phyloP scores from a whole-genome alignment of 2,797 vertebrate species.

The Lutra lutra region DNA sequence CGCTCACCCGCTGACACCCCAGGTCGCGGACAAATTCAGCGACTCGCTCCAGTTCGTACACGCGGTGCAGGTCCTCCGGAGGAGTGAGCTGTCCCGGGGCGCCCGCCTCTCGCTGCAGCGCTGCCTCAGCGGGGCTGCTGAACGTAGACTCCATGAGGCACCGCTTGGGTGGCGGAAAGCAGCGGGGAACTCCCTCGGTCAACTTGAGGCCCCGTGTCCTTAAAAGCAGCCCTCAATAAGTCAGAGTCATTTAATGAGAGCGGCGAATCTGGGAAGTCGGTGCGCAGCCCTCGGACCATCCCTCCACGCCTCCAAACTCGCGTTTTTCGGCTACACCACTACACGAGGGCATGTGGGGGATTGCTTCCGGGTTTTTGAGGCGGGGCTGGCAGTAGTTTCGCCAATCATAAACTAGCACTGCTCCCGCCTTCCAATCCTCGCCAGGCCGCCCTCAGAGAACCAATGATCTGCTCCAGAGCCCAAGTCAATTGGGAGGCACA shows the following conservation, averaged over 20 bases:
- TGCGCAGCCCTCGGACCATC: rapidly evolving
- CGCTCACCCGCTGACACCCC: slow-evolving; percentile 66
- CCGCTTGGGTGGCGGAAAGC: neutral
- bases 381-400: neutral
- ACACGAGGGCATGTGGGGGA: neutral
- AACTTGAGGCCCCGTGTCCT: neutral
- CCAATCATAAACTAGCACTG: neutral
- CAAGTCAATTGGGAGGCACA: neutral
- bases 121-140: slow-evolving; percentile 89
- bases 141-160: slow-evolving; percentile 89
- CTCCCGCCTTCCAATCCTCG: neutral
- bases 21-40: slow-evolving; percentile 74
- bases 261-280: too few relatives aligned
- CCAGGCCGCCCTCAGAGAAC: neutral
- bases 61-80: slow-evolving; percentile 81
- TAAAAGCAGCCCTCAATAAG: neutral
- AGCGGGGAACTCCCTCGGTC: neutral
- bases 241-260: neutral
- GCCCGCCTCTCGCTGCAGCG: slow-evolving; percentile 85
- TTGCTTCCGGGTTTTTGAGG: slow-evolving; percentile 60
- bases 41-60: slow-evolving; percentile 91
- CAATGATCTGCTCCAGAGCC: neutral
- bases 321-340: neutral
- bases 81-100: slow-evolving; percentile 55
- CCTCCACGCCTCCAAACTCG: rapidly evolving